Conservation (phyloP, 1,140 invertebrate species). For the Caenorhabditis inopinata region DNA sequence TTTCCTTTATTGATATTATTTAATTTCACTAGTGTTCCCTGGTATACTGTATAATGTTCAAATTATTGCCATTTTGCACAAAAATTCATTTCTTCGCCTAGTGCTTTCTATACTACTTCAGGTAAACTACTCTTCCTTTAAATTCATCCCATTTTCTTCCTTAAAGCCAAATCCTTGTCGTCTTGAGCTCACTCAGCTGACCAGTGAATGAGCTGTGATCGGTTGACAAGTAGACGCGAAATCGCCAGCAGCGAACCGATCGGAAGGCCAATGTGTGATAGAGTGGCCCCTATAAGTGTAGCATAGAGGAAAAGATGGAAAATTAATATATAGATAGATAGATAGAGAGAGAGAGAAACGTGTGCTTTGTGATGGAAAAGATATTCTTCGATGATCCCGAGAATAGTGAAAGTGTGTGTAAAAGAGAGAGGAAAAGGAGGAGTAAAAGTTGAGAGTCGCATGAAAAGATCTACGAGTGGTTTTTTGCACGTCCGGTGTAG, state of each 20-base stretch:
- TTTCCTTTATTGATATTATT: too few species aligned
- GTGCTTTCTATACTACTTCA: too few species aligned
- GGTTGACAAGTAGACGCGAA: neutral
- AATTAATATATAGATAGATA: too few species aligned
- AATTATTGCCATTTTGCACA: too few species aligned
- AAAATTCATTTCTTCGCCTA: too few species aligned
- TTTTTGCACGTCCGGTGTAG: constrained; percentile 16
- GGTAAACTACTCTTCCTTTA: too few species aligned
- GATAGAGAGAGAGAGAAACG: neutral
- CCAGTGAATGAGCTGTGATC: constrained; percentile 2
- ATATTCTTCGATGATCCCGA: neutral
- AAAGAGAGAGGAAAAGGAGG: neutral
- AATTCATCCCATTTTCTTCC: neutral
- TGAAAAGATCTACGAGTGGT: neutral
- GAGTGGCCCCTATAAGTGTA: neutral
- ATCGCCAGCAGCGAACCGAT: neutral
- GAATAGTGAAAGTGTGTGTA: neutral
- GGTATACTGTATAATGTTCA: too few species aligned
- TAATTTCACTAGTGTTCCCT: too few species aligned
- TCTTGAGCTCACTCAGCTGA: neutral
- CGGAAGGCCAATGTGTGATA: constrained; percentile 24
- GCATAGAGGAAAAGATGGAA: neutral
- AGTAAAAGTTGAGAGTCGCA: too few species aligned
- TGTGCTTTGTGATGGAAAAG: neutral
- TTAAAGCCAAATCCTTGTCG: neutral